Base-by-base conservation (phyloP, 2,888 invertebrate species). In the Drosophila quinaria region DNA sequence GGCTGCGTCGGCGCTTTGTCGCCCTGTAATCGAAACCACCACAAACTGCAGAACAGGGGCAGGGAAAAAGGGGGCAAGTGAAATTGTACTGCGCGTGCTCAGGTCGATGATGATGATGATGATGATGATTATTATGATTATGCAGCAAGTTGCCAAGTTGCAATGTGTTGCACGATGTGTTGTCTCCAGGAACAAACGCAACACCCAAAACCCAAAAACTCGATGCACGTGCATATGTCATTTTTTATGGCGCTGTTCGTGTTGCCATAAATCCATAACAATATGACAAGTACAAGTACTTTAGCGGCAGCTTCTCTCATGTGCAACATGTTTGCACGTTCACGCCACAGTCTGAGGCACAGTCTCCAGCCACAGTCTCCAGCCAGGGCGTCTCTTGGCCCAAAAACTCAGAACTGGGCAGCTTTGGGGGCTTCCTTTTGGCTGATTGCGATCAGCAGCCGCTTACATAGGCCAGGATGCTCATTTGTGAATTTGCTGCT, bases 241-340 rank as follows among this genome's bases (percentile, higher is more conserved):
- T 90, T 90, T 90, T 89, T 82, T 55, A 89, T 90, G 85, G 87
- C 82, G 86, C 87, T 89, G 80, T 81, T 91, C 90, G 90, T 91
- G 91, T 90, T 90, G 91, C 89, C 91, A 91, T 91, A 91, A 91
- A 91, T 91, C 90, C 89, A 91, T 91, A 91, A 87, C 90, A 89
- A 91, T 91, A 91, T 91, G 91, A 91, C 91, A 90, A 90, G 90
- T 91, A 91, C 91, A 91, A 87, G 91, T 89, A 91, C 90, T 91
- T 90, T 90, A 90, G 90, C 90, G 90, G 89, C 87, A 88, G 90
- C 90, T 81, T 77, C 85, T 87, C 89, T 87, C 89, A 87, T 89
- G 89, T 89, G 88, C 89, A 89, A 90, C 89, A 89, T 87, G 87
- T 87, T 87, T 89, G 90, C 86, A 90, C 86, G 90, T 89, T 85